A percentile compares a stretch with the other conserved stretches of the same genome.
Evolutionary conservation across 2,888 invertebrate species (phyloP).

Genomic region (Aleiodes testaceus): DNA sequence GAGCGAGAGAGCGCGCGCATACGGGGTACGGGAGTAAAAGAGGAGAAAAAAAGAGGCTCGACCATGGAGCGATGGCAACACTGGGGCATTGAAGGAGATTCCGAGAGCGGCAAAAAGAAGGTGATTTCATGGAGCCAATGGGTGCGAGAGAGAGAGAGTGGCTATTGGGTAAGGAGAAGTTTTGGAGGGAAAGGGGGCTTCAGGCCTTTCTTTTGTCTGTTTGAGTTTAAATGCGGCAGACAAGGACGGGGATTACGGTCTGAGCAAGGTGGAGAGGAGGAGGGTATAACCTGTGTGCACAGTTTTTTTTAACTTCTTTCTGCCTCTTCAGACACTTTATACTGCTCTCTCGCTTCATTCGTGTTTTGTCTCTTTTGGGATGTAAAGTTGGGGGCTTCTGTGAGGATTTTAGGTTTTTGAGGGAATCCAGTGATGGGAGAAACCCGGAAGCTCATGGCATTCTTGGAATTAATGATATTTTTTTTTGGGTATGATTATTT

Average conservation of each 20-base stretch:
- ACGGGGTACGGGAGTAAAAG: slow-evolving; percentile 48
- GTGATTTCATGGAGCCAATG: background rate
- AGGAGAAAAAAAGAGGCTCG: slow-evolving; percentile 36
- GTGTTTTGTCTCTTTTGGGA: background rate
- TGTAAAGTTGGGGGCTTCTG: background rate
- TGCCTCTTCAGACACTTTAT: slow-evolving; percentile 24
- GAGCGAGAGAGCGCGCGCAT: slow-evolving; percentile 61
- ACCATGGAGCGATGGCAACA: slow-evolving; percentile 22
- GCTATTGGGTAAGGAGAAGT: background rate
- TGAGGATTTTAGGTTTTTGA: slow-evolving; percentile 8
- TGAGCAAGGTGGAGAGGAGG: slow-evolving; percentile 15
- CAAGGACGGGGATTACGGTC: slow-evolving; percentile 32
- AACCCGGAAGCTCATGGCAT: slow-evolving; percentile 14
- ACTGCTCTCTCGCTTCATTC: background rate
- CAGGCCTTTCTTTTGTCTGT: slow-evolving; percentile 26
- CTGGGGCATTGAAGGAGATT: slow-evolving; percentile 18
- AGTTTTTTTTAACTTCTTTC: slow-evolving; percentile 19
- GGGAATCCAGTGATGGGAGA: slow-evolving; percentile 16
- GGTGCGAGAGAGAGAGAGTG: slow-evolving; percentile 25
- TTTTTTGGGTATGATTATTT: background rate
- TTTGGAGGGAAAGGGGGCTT: slow-evolving; percentile 19
- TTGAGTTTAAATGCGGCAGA: slow-evolving; percentile 1
- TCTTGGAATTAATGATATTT: slow-evolving; percentile 15
- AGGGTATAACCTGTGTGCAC: slow-evolving; percentile 27
- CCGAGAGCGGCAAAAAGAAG: slow-evolving; percentile 6